Percentiles rank a stretch among this genome's conserved stretches.
Conservation (phyloP, 2,888 invertebrate species). For the Drosophila parthenogenetica region DNA sequence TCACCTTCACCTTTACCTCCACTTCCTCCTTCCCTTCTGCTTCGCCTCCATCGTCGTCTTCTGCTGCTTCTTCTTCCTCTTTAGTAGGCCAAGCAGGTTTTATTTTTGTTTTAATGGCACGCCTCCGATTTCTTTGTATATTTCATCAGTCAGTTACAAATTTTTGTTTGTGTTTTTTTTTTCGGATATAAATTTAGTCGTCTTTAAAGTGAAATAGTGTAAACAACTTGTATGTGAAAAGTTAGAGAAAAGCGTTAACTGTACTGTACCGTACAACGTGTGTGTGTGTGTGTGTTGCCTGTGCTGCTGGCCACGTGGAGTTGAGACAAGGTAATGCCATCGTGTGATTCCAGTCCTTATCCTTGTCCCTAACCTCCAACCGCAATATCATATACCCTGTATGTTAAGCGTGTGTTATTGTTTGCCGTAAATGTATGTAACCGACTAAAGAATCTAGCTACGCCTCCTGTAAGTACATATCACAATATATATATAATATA, state of each 20-base stretch:
- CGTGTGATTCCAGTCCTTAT: neutral
- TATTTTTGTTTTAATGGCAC: conserved; percentile 4
- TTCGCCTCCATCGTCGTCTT: neutral
- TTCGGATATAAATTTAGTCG: conserved; percentile 65
- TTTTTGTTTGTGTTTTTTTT: conserved; percentile 40
- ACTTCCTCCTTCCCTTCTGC: neutral
- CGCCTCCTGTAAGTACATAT: neutral
- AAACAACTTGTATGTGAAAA: conserved; percentile 53
- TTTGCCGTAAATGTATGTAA: neutral
- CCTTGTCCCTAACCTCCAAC: neutral
- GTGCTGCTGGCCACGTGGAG: conserved; percentile 31
- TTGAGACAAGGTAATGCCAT: conserved; percentile 37
- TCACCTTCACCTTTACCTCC: neutral
- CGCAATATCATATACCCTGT: conserved; percentile 2
- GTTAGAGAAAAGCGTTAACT: conserved; percentile 32
- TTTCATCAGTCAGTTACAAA: conserved; percentile 55
- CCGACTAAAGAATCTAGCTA: neutral
- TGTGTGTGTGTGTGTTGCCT: conserved; percentile 23
- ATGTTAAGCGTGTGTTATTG: neutral
- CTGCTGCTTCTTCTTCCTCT: neutral
- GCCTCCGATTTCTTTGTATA: conserved; percentile 36
- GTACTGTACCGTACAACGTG: conserved; percentile 29
- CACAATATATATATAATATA: too few species aligned
- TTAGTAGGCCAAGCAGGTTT: conserved; percentile 44
- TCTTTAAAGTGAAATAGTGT: conserved; percentile 55